phyloP scores from a whole-genome alignment of 2,888 invertebrate genomes.

The Drosophila phalerata region DNA sequence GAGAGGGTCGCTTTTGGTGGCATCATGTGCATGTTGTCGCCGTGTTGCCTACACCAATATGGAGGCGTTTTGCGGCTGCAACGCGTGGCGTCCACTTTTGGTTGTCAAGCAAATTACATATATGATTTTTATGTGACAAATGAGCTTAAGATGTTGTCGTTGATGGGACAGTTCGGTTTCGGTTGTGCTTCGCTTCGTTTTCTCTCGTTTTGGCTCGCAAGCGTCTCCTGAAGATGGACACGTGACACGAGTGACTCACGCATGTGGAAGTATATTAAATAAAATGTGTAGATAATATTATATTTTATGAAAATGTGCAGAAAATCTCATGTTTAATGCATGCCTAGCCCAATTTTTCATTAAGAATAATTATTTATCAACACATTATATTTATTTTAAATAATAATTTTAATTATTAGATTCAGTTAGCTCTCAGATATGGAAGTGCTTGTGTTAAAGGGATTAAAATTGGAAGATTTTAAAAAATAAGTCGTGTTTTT shows the following conservation, averaged over 20 bases:
- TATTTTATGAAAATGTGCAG: neutral
- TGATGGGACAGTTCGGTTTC: conserved; percentile 67
- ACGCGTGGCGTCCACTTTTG: conserved; percentile 82
- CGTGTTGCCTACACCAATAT: conserved; percentile 68
- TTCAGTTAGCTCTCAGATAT: neutral
- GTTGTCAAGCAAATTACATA: conserved; percentile 81
- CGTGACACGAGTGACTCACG: conserved; percentile 37
- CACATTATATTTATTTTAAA: neutral
- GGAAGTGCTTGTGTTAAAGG: no score
- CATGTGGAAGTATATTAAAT: no score
- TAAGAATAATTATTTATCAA: neutral
- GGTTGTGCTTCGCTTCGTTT: conserved; percentile 26
- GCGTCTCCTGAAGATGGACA: conserved; percentile 29
- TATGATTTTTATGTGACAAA: conserved; percentile 81
- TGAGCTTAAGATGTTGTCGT: conserved; percentile 75
- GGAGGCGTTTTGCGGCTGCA: conserved; percentile 73
- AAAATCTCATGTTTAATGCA: neutral
- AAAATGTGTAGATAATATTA: neutral
- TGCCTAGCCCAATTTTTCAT: neutral
- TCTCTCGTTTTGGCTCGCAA: conserved; percentile 11
- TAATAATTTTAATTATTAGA: neutral
- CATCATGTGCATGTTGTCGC: conserved; percentile 32
- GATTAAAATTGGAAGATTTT: no score
- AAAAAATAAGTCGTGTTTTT: no score
- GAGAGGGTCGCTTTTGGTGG: conserved; percentile 20